phyloP scores from a whole-genome alignment of 2,888 invertebrate species.

The Epirrhoe tristata region DNA sequence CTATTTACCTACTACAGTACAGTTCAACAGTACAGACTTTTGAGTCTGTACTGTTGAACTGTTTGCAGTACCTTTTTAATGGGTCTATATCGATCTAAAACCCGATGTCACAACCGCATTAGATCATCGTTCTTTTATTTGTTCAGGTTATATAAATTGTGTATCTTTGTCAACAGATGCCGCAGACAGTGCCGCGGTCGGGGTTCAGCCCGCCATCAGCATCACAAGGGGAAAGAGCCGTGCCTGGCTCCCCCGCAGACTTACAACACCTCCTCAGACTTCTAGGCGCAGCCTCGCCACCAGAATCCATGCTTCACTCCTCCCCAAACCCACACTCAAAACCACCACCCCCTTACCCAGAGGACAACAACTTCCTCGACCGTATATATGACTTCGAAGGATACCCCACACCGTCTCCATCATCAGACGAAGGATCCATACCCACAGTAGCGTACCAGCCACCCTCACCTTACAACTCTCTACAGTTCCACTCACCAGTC shows the following conservation, averaged over 20 bases:
- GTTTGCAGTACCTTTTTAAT: not conserved
- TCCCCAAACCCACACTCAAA: constrained; percentile 76
- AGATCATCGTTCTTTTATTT: not conserved
- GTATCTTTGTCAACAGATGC: constrained; percentile 87
- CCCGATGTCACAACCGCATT: not conserved
- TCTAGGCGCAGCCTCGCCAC: constrained; percentile 80
- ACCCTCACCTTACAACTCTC: constrained; percentile 82
- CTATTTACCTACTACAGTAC: constrained; percentile 38
- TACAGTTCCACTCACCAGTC: constrained; percentile 68
- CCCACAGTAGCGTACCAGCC: constrained; percentile 85
- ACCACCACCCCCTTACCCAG: constrained; percentile 77
- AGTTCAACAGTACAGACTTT: no score
- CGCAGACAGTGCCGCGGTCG: constrained; percentile 92
- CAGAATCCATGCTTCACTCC: constrained; percentile 80
- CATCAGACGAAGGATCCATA: constrained; percentile 83
- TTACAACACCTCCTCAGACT: constrained; percentile 77
- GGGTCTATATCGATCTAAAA: constrained; percentile 2
- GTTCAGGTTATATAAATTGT: constrained; percentile 23
- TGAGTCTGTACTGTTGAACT: no score
- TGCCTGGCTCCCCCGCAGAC: constrained; percentile 83
- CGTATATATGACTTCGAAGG: constrained; percentile 81
- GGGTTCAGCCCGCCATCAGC: constrained; percentile 92
- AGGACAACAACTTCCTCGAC: constrained; percentile 77
- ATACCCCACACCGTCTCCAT: constrained; percentile 80
- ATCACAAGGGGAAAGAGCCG: constrained; percentile 88